A percentile compares a stretch with the other conserved stretches of the same genome.
phyloP scores from a whole-genome alignment of 2,797 vertebrate genomes.

The Phoebastria nigripes region DNA sequence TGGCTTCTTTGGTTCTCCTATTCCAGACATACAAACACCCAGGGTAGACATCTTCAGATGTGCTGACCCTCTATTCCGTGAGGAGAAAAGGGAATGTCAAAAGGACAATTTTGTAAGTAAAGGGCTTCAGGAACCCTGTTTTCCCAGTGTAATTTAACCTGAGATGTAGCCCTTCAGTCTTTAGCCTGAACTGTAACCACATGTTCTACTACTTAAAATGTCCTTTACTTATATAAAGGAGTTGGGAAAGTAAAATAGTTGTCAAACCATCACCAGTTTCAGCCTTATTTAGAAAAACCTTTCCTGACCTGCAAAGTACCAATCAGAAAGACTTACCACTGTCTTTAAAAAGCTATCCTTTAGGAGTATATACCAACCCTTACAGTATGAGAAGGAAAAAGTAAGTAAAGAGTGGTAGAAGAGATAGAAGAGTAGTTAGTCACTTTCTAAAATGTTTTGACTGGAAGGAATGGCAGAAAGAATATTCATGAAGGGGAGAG shows the following conservation, averaged over 20 bases:
- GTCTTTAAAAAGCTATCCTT: background rate
- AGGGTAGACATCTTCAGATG: background rate
- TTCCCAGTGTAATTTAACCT: background rate
- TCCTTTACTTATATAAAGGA: background rate
- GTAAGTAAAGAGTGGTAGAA: background rate
- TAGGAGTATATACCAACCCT: background rate
- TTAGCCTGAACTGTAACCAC: background rate
- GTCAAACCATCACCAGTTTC: background rate
- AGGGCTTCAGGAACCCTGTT: background rate
- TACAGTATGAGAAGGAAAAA: background rate
- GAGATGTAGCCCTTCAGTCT: background rate
- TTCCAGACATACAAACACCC: background rate
- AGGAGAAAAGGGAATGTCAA: background rate
- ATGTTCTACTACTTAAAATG: background rate
- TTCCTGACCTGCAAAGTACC: background rate
- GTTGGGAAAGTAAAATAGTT: background rate
- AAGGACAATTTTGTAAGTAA: background rate
- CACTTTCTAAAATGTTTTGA: background rate
- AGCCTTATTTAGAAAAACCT: background rate
- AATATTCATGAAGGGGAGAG: background rate
- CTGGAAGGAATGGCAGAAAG: background rate
- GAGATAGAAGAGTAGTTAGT: background rate
- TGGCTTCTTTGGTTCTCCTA: background rate
- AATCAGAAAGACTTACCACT: background rate
- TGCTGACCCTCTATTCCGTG: background rate